Evolutionary conservation across 2,888 invertebrate species (phyloP).

Genomic region (Trisateles emortualis): DNA sequence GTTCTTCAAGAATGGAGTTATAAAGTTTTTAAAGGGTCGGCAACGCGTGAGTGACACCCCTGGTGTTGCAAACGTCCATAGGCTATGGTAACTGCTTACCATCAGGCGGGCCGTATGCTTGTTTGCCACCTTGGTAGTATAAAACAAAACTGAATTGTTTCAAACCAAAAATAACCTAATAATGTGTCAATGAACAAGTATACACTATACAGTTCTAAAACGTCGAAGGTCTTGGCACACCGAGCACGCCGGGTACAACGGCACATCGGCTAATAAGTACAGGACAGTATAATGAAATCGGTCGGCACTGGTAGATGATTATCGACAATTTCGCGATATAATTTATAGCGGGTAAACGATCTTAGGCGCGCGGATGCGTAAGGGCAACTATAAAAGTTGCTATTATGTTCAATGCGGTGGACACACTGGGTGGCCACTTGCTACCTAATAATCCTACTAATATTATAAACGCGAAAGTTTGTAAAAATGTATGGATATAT

Average conservation of each 20-base stretch:
- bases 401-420: conserved; percentile 64
- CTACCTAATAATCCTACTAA: too few species aligned
- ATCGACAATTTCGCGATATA: conserved; percentile 73
- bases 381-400: conserved; percentile 71
- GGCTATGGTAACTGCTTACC: too few species aligned
- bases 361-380: conserved; percentile 65
- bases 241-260: conserved; percentile 31
- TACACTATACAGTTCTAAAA: conserved; percentile 12
- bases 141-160: too few species aligned
- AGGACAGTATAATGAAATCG: conserved; percentile 69
- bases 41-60: too few species aligned
- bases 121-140: too few species aligned
- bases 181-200: conserved; percentile 5
- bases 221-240: conserved; percentile 29
- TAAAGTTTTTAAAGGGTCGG: too few species aligned
- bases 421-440: conserved; percentile 49
- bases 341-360: conserved; percentile 72
- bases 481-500: too few species aligned
- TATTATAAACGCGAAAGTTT: too few species aligned
- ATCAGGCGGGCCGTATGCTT: too few species aligned
- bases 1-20: too few species aligned
- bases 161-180: not conserved
- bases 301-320: conserved; percentile 68
- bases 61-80: too few species aligned
- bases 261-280: conserved; percentile 60